Base-by-base conservation (phyloP, 2,888 invertebrate species). In the Melanostoma scalare region DNA sequence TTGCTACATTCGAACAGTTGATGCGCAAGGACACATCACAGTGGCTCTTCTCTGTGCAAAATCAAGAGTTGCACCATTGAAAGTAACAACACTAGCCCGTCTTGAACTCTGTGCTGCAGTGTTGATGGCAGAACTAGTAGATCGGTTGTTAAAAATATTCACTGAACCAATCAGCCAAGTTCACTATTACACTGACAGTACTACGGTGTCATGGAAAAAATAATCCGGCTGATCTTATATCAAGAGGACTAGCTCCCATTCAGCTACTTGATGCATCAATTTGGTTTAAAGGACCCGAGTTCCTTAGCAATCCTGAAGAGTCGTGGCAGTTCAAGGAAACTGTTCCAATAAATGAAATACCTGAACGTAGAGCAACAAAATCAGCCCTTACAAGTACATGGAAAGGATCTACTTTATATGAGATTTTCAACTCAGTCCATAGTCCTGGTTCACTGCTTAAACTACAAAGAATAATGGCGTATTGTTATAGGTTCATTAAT, bases 101-200 rank as follows among this genome's bases (percentile, higher is more conserved):
- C 6, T 10, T 10, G 4, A 40, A 10, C 20, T 56, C n/a, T 56
- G 56, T 38, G 56, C 40, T 2, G 56, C 36, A 20, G 56, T 56
- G n/a, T 10, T 55, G 38, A 55, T 56, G 56, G 56, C 10, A 38
- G 56, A 56, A 38, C 35, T 56, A 35, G 56, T 56, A 4, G 30
- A 56, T 35, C 38, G 10, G n/a, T 2, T 56, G 5, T 4, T 56
- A 38, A 56, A 38, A 56, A 40, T 20, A 20, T 38, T 56, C n/a
- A 9, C 35, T 8, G 38, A n/a, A 56, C 3, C 3, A 56, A 56
- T 56, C 56, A 35, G 35, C 35, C 33, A 5, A 10, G 10, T 55
- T 38, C 31, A 56, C 35, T 56, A 10, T 35, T 20, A 4, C 2
- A 20, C 48, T 48, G 48, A 48, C 48, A 9, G 48, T 10, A 48